These are phyloP conservation scores for Scaptomyza caliginosa DNA, from an alignment of 2,888 invertebrate genomes.

Conservation along the genomic window DNA sequence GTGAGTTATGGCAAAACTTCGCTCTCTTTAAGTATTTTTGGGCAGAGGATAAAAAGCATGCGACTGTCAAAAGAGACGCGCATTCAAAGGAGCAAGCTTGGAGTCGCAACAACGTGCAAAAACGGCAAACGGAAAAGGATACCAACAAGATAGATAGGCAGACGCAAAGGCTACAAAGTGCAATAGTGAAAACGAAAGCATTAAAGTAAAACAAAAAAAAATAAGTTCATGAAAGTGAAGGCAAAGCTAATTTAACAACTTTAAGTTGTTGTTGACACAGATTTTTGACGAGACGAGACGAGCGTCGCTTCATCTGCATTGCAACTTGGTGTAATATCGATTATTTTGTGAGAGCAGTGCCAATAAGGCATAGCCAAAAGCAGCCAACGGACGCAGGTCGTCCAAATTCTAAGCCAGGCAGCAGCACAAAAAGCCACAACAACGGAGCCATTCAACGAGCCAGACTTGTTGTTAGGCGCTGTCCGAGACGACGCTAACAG, in stretches of 20 bases:
- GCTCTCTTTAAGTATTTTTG: slow-evolving; percentile 15
- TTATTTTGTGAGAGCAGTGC: slow-evolving; percentile 8
- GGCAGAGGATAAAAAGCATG: slow-evolving; percentile 58
- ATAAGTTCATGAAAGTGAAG: slow-evolving; percentile 30
- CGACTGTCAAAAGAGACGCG: slow-evolving; percentile 28
- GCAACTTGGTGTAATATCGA: slow-evolving; percentile 26
- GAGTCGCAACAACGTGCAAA: slow-evolving; percentile 50
- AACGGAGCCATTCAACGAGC: slow-evolving; percentile 83
- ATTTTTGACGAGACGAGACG: slow-evolving; percentile 8
- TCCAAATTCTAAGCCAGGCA: slow-evolving; percentile 52
- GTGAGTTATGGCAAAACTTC: slow-evolving; percentile 35
- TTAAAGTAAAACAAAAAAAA: slow-evolving; percentile 12
- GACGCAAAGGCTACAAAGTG: slow-evolving; percentile 26
- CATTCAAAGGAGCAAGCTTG: slow-evolving; percentile 67
- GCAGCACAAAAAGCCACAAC: slow-evolving; percentile 81
- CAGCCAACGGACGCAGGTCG: slow-evolving; percentile 33
- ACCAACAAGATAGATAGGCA: not conserved
- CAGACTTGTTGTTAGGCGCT: slow-evolving; percentile 78
- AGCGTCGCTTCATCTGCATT: slow-evolving; percentile 5
- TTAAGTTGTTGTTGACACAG: slow-evolving; percentile 35
- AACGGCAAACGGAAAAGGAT: slow-evolving; percentile 22
- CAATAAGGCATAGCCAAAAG: not conserved
- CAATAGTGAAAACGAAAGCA: slow-evolving; percentile 70
- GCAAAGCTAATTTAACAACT: not conserved
- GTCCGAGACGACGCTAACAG: slow-evolving; percentile 78